These are phyloP conservation scores for Equus quagga DNA, from an alignment of 2,113 vertebrate species.

Conservation along the genomic window DNA sequence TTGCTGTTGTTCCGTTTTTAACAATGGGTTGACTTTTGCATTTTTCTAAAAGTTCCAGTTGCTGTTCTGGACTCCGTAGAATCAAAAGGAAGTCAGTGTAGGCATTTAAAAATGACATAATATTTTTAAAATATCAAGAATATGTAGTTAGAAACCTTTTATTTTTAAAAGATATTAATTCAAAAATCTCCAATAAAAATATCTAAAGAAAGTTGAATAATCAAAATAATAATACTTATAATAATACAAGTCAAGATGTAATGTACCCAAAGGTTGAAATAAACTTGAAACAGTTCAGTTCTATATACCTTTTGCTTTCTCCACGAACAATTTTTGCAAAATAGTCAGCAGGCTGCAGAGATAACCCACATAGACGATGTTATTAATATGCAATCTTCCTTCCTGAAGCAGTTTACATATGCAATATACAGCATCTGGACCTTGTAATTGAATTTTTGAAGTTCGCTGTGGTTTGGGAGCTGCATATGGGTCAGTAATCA, in stretches of 20 bases:
- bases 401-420: conserved; percentile 66
- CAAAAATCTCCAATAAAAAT: not conserved
- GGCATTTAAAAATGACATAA: not conserved
- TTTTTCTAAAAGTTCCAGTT: not conserved
- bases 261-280: not conserved
- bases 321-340: not conserved
- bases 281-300: not conserved
- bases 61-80: not conserved
- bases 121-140: not conserved
- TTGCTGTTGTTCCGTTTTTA: not conserved
- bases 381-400: conserved; percentile 72
- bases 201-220: not conserved
- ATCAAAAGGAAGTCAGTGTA: not conserved
- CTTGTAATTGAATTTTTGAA: conserved; percentile 79
- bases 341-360: not conserved
- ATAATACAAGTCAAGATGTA: not conserved
- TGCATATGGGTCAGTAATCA: conserved; percentile 72
- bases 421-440: conserved; percentile 68
- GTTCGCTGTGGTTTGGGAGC: conserved; percentile 66
- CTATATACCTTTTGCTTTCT: not conserved
- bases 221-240: not conserved
- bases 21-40: not conserved
- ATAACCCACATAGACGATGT: conserved; percentile 27
- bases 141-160: not conserved
- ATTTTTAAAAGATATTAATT: not conserved